Percentiles rank a stretch among this genome's conserved stretches.
Evolutionary conservation across 2,797 vertebrate genomes (phyloP).

Genomic region (Sandelia bainsii): DNA sequence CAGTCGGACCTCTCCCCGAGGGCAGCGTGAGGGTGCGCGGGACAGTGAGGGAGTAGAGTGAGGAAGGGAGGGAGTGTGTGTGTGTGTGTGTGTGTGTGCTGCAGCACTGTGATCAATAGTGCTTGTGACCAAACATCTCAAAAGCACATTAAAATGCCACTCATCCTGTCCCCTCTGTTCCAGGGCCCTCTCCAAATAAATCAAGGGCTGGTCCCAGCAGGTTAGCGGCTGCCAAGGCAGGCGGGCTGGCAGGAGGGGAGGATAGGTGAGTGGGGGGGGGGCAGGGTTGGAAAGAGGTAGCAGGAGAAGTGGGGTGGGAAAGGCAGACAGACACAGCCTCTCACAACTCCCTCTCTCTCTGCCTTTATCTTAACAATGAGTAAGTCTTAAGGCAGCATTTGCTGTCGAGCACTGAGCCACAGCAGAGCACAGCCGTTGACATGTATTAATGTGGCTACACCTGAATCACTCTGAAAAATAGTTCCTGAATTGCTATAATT

Average conservation of each 20-base stretch:
- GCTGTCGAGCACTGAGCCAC: conserved; percentile 20
- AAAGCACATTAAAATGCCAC: conserved; percentile 90
- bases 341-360: conserved; percentile 31
- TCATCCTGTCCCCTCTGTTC: conserved; percentile 80
- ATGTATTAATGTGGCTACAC: conserved; percentile 44
- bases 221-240: conserved; percentile 73
- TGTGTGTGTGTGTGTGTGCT: conserved; percentile 25
- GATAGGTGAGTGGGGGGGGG: conserved; percentile 53
- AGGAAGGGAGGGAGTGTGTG: neutral
- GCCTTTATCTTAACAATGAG: conserved; percentile 51
- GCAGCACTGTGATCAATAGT: conserved; percentile 85
- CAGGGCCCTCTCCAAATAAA: conserved; percentile 84
- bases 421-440: conserved; percentile 19
- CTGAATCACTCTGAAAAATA: conserved; percentile 34
- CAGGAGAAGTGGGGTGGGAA: conserved; percentile 47
- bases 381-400: conserved; percentile 36
- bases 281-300: conserved; percentile 5
- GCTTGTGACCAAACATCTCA: conserved; percentile 88
- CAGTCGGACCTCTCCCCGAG: conserved; percentile 76
- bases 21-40: conserved; percentile 65
- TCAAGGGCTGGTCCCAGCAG: conserved; percentile 81
- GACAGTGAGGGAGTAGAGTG: conserved; percentile 57
- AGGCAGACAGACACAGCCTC: conserved; percentile 49
- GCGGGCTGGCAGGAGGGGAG: conserved; percentile 56
- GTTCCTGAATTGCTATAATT: conserved; percentile 45